Percentiles rank a stretch among this genome's conserved stretches.
These are phyloP conservation scores for Cetoscarus ocellatus DNA, from an alignment of 2,797 vertebrate species.

Conservation along the genomic window DNA sequence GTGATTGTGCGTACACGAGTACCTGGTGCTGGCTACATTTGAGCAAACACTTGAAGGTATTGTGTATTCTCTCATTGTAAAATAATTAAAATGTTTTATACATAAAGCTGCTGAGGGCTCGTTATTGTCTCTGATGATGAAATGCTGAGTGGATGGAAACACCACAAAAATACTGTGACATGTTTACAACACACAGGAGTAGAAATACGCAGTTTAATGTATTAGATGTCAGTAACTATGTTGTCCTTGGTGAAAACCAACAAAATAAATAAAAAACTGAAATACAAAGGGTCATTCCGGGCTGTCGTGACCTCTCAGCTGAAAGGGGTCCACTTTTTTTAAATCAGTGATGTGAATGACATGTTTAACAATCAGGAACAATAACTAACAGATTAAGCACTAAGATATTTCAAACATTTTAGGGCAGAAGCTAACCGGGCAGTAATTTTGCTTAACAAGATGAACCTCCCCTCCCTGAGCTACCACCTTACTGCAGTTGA, in stretches of 20 bases:
- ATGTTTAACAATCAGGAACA: no score
- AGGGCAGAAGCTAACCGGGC: no score
- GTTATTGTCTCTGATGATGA: conserved; percentile 34
- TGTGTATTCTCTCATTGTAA: conserved; percentile 91
- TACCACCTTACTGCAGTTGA: no score
- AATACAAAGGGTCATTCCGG: conserved; percentile 44
- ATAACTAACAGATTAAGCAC: no score
- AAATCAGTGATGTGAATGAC: no score
- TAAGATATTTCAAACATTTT: no score
- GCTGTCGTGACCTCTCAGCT: no score
- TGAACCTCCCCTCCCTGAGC: no score
- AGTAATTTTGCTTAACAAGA: no score
- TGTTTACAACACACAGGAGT: conserved; percentile 35
- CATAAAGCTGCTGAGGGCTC: conserved; percentile 55
- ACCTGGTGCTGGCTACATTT: conserved; percentile 84
- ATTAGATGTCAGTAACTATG: conserved; percentile 28
- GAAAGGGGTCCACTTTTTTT: no score
- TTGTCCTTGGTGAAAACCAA: no score
- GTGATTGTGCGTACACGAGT: conserved; percentile 69
- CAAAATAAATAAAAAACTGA: neutral
- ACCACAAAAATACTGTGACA: neutral
- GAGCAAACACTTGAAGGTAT: conserved; percentile 84
- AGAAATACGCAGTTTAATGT: conserved; percentile 41
- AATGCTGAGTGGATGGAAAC: neutral
- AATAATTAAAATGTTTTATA: conserved; percentile 95